phyloP scores from a whole-genome alignment of 2,888 invertebrate species.

The Eumacrocentrus americanus region DNA sequence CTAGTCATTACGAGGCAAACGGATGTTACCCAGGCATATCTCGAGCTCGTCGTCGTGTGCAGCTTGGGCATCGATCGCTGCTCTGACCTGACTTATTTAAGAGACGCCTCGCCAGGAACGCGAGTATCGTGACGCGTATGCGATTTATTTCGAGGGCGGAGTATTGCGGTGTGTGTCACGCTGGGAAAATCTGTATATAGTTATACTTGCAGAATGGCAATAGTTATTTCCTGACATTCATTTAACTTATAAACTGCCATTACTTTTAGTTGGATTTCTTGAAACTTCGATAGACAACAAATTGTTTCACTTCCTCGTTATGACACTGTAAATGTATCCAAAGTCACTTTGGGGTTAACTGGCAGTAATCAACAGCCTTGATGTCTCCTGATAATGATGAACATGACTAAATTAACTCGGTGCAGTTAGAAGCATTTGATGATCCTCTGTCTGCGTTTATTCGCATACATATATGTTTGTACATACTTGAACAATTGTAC shows the following conservation, averaged over 20 bases:
- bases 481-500: background rate
- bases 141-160: slow-evolving; percentile 11
- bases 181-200: too few species aligned
- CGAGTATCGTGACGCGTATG: background rate
- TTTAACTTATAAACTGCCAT: too few species aligned
- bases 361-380: background rate
- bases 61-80: slow-evolving; percentile 22
- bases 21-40: background rate
- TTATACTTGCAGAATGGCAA: too few species aligned
- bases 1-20: too few species aligned
- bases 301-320: too few species aligned
- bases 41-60: background rate
- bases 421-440: too few species aligned
- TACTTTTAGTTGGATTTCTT: too few species aligned
- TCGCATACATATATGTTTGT: background rate
- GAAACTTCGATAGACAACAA: too few species aligned
- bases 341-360: background rate
- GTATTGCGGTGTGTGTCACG: background rate
- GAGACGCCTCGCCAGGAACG: background rate
- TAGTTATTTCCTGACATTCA: too few species aligned
- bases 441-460: too few species aligned
- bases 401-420: background rate
- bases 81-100: slow-evolving; percentile 20
- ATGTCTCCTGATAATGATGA: background rate
- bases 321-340: background rate